These are phyloP conservation scores for Pangasianodon hypophthalmus DNA, from an alignment of 2,113 vertebrate genomes.

Conservation along the genomic window DNA sequence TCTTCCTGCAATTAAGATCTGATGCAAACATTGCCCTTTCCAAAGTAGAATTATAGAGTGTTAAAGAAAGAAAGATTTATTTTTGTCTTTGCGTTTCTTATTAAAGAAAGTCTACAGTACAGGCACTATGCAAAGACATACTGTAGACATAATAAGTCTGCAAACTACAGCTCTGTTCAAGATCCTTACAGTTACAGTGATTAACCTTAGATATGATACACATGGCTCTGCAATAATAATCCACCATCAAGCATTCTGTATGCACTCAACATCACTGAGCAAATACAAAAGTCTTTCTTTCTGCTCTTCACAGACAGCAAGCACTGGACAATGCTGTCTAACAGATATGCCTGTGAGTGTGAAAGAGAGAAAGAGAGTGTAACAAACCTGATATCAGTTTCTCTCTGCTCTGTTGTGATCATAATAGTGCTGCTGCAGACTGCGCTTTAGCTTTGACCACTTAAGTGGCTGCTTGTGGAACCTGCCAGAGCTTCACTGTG, in stretches of 20 bases:
- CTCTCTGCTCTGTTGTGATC: slow-evolving; percentile 14
- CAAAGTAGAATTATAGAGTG: background rate
- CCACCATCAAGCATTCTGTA: background rate
- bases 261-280: background rate
- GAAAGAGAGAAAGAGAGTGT: background rate
- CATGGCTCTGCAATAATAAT: background rate
- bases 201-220: background rate
- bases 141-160: background rate
- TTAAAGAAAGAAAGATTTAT: background rate
- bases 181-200: background rate
- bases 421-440: background rate
- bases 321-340: background rate
- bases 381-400: slow-evolving; percentile 42
- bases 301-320: background rate
- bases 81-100: background rate
- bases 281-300: slow-evolving; percentile 17
- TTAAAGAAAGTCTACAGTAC: background rate
- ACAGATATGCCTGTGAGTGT: slow-evolving; percentile 6
- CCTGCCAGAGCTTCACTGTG: slow-evolving; percentile 33
- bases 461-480: slow-evolving; percentile 18
- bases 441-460: slow-evolving; percentile 11
- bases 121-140: background rate
- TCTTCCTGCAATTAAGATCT: background rate
- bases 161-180: background rate
- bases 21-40: background rate